Percentiles rank a stretch among this genome's conserved stretches.
Evolutionary conservation across 2,113 vertebrate genomes (phyloP).

Genomic region (Hypanus sabinus): DNA sequence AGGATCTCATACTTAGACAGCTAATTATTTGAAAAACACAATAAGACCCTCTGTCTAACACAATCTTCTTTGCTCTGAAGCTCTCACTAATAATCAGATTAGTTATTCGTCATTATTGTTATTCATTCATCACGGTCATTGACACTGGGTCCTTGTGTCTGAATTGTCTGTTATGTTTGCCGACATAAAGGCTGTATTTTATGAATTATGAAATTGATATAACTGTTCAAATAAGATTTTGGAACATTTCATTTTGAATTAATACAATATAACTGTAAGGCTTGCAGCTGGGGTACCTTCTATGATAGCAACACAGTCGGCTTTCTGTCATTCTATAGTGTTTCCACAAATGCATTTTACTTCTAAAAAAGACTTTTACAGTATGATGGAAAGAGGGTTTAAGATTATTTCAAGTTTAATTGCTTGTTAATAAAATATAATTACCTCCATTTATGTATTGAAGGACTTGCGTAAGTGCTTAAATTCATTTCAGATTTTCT

Average conservation of each 20-base stretch:
- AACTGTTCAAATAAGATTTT: background rate
- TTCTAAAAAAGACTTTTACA: background rate
- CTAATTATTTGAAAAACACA: background rate
- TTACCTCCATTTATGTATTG: too few relatives aligned
- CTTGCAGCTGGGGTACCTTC: background rate
- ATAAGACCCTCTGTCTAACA: background rate
- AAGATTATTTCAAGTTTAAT: background rate
- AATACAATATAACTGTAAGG: background rate
- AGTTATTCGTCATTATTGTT: background rate
- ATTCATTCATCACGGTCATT: background rate
- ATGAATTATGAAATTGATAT: background rate
- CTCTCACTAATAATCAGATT: background rate
- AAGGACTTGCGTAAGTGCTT: background rate
- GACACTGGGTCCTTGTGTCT: background rate
- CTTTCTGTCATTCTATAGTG: background rate
- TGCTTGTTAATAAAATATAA: too few relatives aligned
- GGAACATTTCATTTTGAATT: background rate
- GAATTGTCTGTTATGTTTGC: background rate
- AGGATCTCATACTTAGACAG: background rate
- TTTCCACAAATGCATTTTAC: background rate
- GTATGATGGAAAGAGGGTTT: background rate
- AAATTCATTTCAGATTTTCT: background rate
- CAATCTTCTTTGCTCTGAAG: background rate
- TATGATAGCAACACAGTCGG: too few relatives aligned
- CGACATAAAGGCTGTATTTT: background rate